Conservation (phyloP, 2,888 invertebrate species). For the Dicyrtomina minuta region DNA sequence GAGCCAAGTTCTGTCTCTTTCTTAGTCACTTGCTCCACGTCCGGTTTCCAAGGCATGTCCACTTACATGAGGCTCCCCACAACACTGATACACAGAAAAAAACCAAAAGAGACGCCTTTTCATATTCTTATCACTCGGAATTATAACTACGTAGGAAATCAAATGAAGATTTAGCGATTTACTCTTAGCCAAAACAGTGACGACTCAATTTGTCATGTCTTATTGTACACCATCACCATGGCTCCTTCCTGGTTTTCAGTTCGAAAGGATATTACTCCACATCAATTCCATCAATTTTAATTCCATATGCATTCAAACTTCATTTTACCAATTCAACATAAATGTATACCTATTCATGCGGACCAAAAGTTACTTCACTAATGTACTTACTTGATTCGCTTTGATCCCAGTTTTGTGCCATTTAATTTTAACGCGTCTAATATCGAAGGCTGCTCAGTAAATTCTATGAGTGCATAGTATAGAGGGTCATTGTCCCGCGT, state of each 20-base stretch:
- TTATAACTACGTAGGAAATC: slow-evolving; percentile 18
- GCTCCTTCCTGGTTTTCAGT: slow-evolving; percentile 13
- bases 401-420: slow-evolving; percentile 63
- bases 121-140: slow-evolving; percentile 40
- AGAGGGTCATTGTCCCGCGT: slow-evolving; percentile 75
- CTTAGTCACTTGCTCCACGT: slow-evolving; percentile 35
- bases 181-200: slow-evolving; percentile 20
- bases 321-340: background rate
- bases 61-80: slow-evolving; percentile 50
- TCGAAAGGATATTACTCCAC: background rate
- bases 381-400: slow-evolving; percentile 57
- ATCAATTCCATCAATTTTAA: background rate
- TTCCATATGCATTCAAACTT: background rate
- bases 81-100: slow-evolving; percentile 54
- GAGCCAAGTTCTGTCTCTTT: slow-evolving; percentile 49
- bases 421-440: slow-evolving; percentile 83
- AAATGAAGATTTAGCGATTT: slow-evolving; percentile 13
- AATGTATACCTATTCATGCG: background rate
- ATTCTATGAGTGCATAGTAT: slow-evolving; percentile 86
- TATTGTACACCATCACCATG: background rate
- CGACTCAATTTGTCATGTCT: background rate
- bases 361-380: slow-evolving; percentile 14
- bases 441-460: slow-evolving; percentile 86
- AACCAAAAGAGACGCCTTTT: slow-evolving; percentile 52
- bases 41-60: slow-evolving; percentile 52